These are phyloP conservation scores for Hydrolagus colliei DNA, from an alignment of 2,797 vertebrate species.

Conservation along the genomic window DNA sequence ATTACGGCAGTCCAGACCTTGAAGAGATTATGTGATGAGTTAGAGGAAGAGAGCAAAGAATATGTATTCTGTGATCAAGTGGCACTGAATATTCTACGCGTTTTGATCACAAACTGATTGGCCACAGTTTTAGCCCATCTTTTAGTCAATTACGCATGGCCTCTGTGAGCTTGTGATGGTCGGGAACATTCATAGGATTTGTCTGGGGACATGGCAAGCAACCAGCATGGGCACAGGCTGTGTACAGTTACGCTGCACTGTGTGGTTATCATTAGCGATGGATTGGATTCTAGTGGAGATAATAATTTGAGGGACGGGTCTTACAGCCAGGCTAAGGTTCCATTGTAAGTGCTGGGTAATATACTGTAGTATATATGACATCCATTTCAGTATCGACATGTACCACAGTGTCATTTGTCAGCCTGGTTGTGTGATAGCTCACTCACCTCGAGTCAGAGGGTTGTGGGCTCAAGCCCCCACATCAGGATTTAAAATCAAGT, in stretches of 20 bases:
- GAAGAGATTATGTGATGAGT: slow-evolving; percentile 58
- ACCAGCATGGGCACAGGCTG: slow-evolving; percentile 43
- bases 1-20: slow-evolving; percentile 70
- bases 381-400: too few species aligned
- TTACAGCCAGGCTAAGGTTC: neutral
- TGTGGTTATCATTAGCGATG: slow-evolving; percentile 66
- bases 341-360: neutral
- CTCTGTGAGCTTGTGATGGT: slow-evolving; percentile 54
- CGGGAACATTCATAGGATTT: slow-evolving; percentile 54
- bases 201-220: slow-evolving; percentile 55
- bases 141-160: slow-evolving; percentile 69
- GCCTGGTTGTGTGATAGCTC: too few species aligned
- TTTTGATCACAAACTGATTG: slow-evolving; percentile 67
- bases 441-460: too few species aligned
- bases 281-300: slow-evolving; percentile 54
- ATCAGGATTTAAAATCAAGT: too few species aligned
- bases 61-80: slow-evolving; percentile 63
- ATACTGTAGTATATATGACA: neutral
- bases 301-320: neutral
- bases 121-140: slow-evolving; percentile 70
- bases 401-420: too few species aligned
- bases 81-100: slow-evolving; percentile 62
- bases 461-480: too few species aligned
- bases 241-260: slow-evolving; percentile 47
- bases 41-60: slow-evolving; percentile 55